These are phyloP conservation scores for Tachysurus vachellii DNA, from an alignment of 2,113 vertebrate genomes.

Conservation along the genomic window DNA sequence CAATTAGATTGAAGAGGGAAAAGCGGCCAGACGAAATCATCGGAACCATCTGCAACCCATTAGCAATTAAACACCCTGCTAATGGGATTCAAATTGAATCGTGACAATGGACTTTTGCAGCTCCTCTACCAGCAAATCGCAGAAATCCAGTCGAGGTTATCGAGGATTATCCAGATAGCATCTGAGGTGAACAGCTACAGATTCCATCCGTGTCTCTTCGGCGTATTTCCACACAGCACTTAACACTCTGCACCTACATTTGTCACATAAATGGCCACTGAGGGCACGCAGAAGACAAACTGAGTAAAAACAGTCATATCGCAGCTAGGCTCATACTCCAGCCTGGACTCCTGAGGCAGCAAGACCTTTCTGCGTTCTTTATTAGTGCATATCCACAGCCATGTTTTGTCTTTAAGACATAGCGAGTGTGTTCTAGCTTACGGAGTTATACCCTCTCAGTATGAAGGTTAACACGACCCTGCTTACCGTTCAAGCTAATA, in stretches of 20 bases:
- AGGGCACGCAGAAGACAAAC: not conserved
- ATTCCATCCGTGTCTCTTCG: slow-evolving; percentile 9
- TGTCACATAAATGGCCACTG: slow-evolving; percentile 8
- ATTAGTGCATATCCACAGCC: not conserved
- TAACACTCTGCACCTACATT: slow-evolving; percentile 17
- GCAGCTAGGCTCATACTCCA: not conserved
- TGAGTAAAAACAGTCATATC: slow-evolving; percentile 1
- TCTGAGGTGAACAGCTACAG: slow-evolving; percentile 25
- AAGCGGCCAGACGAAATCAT: slow-evolving; percentile 33
- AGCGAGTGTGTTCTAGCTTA: slow-evolving; percentile 19
- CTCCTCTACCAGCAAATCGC: slow-evolving; percentile 37
- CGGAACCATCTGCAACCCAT: slow-evolving; percentile 39
- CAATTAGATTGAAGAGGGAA: slow-evolving; percentile 34
- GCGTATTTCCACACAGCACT: not conserved
- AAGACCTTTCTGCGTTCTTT: not conserved
- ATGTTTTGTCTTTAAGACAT: slow-evolving; percentile 16
- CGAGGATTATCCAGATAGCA: slow-evolving; percentile 37
- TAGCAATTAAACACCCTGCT: slow-evolving; percentile 40
- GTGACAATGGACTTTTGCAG: slow-evolving; percentile 43
- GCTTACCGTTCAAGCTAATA: slow-evolving; percentile 31
- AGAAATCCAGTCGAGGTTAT: slow-evolving; percentile 34
- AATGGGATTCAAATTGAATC: slow-evolving; percentile 48
- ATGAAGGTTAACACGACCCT: slow-evolving; percentile 30
- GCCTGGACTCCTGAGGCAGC: not conserved
- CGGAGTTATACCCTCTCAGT: slow-evolving; percentile 14